Percentiles rank a stretch among this genome's conserved stretches.
Evolutionary conservation across 1,140 invertebrate genomes (phyloP).

Genomic region (Neuroterus valhalla): DNA sequence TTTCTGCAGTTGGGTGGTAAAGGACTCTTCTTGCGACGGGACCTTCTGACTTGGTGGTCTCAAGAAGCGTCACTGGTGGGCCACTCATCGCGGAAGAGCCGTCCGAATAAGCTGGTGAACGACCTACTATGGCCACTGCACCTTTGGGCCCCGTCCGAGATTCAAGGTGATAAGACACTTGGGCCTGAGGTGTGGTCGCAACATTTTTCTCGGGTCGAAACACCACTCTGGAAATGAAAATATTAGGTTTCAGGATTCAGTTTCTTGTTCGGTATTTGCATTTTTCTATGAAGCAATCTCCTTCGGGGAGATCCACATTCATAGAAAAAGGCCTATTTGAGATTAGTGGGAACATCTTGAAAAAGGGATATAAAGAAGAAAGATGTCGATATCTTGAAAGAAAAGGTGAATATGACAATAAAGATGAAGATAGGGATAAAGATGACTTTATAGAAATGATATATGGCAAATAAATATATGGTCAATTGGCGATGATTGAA

Average conservation of each 20-base stretch:
- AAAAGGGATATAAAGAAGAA: too few relatives aligned
- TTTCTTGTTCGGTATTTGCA: background rate
- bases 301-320: too few relatives aligned
- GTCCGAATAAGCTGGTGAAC: constrained; percentile 2
- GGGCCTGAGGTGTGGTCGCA: background rate
- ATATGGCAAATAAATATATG: too few relatives aligned
- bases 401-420: too few relatives aligned
- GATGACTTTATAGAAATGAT: too few relatives aligned
- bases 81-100: background rate
- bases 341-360: too few relatives aligned
- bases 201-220: constrained; percentile 1
- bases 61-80: constrained; percentile 13
- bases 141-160: constrained; percentile 17
- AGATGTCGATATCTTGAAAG: background rate
- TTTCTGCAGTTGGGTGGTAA: background rate
- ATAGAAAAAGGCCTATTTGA: background rate
- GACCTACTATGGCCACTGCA: constrained; percentile 2
- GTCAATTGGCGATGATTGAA: too few relatives aligned
- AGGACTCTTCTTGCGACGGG: constrained; percentile 33
- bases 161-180: constrained; percentile 35
- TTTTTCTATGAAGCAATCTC: background rate
- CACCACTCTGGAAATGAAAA: constrained; percentile 35
- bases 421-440: too few relatives aligned
- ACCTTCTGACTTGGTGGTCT: constrained; percentile 15
- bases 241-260: background rate